phyloP scores from a whole-genome alignment of 2,797 vertebrate genomes.

The Allobates femoralis region DNA sequence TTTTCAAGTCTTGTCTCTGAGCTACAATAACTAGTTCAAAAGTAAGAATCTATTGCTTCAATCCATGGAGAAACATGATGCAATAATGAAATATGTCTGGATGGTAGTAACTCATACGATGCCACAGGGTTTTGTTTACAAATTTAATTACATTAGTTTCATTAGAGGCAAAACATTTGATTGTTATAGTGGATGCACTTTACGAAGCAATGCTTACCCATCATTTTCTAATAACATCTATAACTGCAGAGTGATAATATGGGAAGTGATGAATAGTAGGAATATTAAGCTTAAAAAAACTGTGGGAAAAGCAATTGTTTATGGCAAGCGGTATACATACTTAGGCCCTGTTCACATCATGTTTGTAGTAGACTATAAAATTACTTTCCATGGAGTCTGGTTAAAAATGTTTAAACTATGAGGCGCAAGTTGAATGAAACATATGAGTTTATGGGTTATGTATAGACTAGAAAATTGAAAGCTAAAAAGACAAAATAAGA shows the following conservation, averaged over 20 bases:
- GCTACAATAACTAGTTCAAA: constrained; percentile 61
- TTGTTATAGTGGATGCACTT: constrained; percentile 1
- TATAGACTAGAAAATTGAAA: no score
- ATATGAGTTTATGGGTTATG: no score
- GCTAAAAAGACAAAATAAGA: no score
- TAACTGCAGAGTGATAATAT: not conserved
- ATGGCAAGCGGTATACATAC: not conserved
- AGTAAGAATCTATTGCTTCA: constrained; percentile 58
- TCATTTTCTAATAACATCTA: not conserved
- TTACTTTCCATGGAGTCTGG: no score
- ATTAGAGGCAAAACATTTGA: constrained; percentile 20
- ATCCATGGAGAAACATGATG: constrained; percentile 47
- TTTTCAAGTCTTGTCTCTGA: constrained; percentile 61
- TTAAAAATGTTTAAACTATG: no score
- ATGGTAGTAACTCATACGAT: not conserved
- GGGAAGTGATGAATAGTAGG: not conserved
- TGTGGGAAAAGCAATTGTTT: not conserved
- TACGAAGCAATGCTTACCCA: not conserved
- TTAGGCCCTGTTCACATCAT: no score
- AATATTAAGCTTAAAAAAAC: not conserved
- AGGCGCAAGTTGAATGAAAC: no score
- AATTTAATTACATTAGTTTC: not conserved
- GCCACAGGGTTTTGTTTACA: not conserved
- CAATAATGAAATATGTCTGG: constrained; percentile 46
- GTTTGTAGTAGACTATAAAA: no score